Evolutionary conservation across 2,888 invertebrate genomes (phyloP).

Genomic region (Heteropelma amictum): DNA sequence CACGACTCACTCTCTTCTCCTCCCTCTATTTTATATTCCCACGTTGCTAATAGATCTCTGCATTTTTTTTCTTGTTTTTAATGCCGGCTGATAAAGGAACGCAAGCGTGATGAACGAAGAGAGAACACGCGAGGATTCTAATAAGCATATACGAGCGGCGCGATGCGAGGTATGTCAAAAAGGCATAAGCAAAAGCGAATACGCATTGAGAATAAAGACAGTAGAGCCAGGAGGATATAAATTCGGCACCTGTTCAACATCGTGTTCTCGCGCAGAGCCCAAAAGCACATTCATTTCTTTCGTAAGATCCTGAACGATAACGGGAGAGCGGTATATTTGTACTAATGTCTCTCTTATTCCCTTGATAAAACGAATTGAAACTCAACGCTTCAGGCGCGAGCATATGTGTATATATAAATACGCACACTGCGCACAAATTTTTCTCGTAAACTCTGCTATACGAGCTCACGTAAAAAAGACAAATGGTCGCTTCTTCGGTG

Average conservation of each 20-base stretch:
- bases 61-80: conserved; percentile 24
- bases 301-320: conserved; percentile 49
- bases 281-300: conserved; percentile 35
- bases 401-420: too few relatives aligned
- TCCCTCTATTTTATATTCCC: conserved; percentile 26
- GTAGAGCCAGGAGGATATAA: conserved; percentile 26
- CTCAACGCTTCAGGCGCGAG: not conserved
- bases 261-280: conserved; percentile 1
- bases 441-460: not conserved
- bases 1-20: not conserved
- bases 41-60: conserved; percentile 39
- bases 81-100: conserved; percentile 23
- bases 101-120: conserved; percentile 24
- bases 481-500: conserved; percentile 51
- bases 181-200: not conserved
- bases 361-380: conserved; percentile 35
- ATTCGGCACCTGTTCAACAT: conserved; percentile 42
- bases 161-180: conserved; percentile 16
- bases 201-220: not conserved
- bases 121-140: conserved; percentile 28
- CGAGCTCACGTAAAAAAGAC: conserved; percentile 42
- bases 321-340: conserved; percentile 23
- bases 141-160: conserved; percentile 5
- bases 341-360: conserved; percentile 47
- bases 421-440: not conserved